phyloP scores from a whole-genome alignment of 2,797 vertebrate species.

The Benthosema pterotum region DNA sequence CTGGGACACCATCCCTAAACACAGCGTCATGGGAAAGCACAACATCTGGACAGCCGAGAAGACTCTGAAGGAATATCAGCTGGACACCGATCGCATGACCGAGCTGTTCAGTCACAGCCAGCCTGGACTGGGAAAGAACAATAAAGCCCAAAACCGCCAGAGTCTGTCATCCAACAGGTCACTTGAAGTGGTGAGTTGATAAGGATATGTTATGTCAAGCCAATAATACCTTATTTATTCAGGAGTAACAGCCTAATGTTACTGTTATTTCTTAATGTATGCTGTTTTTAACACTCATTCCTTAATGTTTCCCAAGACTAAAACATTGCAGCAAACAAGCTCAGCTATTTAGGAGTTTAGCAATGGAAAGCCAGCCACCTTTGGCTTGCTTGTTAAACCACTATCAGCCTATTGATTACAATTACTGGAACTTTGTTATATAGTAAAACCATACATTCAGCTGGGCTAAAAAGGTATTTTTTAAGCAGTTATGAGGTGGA shows the following conservation, averaged over 20 bases:
- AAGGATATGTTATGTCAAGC: background rate
- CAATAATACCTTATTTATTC: conserved; percentile 7
- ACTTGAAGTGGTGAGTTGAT: conserved; percentile 65
- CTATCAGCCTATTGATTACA: no score
- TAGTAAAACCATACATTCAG: no score
- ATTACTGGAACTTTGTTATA: no score
- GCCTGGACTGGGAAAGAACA: conserved; percentile 47
- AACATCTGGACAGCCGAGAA: conserved; percentile 83
- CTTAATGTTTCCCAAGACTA: background rate
- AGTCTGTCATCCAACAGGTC: conserved; percentile 57
- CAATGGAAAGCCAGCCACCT: background rate
- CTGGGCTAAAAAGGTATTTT: no score
- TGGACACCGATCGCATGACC: conserved; percentile 83
- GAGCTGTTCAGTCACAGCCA: conserved; percentile 82
- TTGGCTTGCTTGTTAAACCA: background rate
- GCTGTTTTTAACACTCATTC: conserved; percentile 25
- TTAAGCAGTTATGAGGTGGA: background rate
- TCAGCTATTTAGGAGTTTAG: background rate
- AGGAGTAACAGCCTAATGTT: conserved; percentile 18
- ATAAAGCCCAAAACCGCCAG: conserved; percentile 47
- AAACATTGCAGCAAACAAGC: background rate
- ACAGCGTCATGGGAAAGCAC: conserved; percentile 76
- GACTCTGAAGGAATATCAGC: conserved; percentile 66
- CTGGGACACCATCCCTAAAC: conserved; percentile 84
- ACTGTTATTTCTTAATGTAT: background rate